Percentiles rank a stretch among this genome's conserved stretches.
These are phyloP conservation scores for Rambutsinella grinnellia DNA, from an alignment of 2,888 invertebrate genomes.

Conservation along the genomic window DNA sequence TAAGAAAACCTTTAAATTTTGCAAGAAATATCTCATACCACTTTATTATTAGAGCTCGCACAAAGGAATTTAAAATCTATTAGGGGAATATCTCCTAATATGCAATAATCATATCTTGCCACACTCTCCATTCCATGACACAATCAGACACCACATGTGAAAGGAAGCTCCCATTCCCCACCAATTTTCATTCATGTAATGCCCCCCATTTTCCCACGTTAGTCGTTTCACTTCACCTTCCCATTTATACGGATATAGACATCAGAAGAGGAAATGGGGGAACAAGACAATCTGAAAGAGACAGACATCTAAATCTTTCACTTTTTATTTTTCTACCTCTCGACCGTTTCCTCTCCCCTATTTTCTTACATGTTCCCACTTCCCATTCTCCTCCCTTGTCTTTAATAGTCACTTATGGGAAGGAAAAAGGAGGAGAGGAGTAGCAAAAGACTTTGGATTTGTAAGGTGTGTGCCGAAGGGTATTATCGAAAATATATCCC, in stretches of 20 bases:
- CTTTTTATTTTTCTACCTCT: conserved; percentile 9
- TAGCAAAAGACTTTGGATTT: conserved; percentile 3
- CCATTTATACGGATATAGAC: background rate
- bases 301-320: conserved; percentile 54
- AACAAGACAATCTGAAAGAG: conserved; percentile 46
- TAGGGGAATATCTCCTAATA: too few relatives aligned
- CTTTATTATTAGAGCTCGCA: too few relatives aligned
- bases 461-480: conserved; percentile 29
- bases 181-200: too few relatives aligned
- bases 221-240: background rate
- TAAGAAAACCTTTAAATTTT: too few relatives aligned
- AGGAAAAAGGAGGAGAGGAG: conserved; percentile 13
- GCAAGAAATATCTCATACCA: too few relatives aligned
- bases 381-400: conserved; percentile 4
- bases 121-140: background rate
- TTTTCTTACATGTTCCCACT: conserved; percentile 8
- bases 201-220: too few relatives aligned
- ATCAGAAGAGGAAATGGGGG: conserved; percentile 1
- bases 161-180: too few relatives aligned
- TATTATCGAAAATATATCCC: conserved; percentile 29
- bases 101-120: too few relatives aligned
- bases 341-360: conserved; percentile 2
- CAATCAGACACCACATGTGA: too few relatives aligned
- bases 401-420: too few relatives aligned
- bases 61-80: too few relatives aligned